Base-by-base conservation (phyloP, 1,140 invertebrate genomes). In the Leptonema lineaticorne region DNA sequence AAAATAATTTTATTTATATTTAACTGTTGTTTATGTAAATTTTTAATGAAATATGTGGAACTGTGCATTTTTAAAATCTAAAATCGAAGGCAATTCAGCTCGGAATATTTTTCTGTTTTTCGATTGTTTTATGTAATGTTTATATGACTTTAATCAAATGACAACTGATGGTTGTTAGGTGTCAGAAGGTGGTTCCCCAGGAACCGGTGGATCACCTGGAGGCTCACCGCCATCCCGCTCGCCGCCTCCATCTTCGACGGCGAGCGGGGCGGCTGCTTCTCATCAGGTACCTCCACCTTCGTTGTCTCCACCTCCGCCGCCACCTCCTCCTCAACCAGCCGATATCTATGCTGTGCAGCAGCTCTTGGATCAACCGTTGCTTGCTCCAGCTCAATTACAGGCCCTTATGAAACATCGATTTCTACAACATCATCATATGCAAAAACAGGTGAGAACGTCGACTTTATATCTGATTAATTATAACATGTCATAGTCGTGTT, bases 371-470 rank as follows among this genome's bases (percentile, higher is more conserved):
- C 81, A 81, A 70, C 77, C 67, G 3, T 63, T 71, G 26, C 58
- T 71, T 27, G 67, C 72, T 2, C 67, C 78, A 2, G 65, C 69
- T 18, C 81, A 82, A 73, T 69, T 82, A 45, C 81, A 82, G 50
- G 81, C 78, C 16, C 71, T 82, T 16, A 82, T 82, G 81, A 82
- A 82, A 69, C 81, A 82, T 62, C 74, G 80, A 1, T 75, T 82
- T 45, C 79, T 82, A 60, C 81, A 82, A 57, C 81, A 82, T 58
- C 81, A 82, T 64, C 80, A 82, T 69, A 81, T 82, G 79, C 81
- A 82, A 71, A 82, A 82, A 68, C 80, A 82, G 79, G 80, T 81
- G 60, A n/a, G 45, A 27, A 8, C 50, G 50, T 53, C 20, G 50
- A 59, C 24, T 20, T 1, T 28, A 5, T 7, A 26, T 59, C 29